Base-by-base conservation (phyloP, 2,797 vertebrate genomes). In the Decapterus maruadsi region DNA sequence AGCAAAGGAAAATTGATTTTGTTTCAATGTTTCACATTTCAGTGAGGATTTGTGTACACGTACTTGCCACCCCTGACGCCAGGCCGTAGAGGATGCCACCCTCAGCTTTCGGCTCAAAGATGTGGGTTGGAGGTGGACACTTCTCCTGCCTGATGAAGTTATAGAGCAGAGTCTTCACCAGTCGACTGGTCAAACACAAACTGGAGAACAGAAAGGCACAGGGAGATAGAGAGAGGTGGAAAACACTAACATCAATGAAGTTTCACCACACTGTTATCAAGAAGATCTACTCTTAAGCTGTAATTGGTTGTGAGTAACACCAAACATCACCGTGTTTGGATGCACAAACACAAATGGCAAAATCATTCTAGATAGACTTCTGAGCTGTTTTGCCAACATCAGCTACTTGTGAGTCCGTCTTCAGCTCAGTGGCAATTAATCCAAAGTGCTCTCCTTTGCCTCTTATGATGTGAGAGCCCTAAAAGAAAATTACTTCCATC, bases 81-180 rank as follows among this genome's bases (percentile, higher is more conserved):
- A 99, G 94, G 53, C 98, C 98, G 0, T 99, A 99, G 0, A 99
- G 96, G 22, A 99, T 92, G 46, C 98, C 97, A 20, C 97, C 96
- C 1, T 98, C 97, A 0, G 96, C 94, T 62, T 97, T 96, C 0
- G 96, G 93, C 72, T 98, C 95, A 75, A 99, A 96, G 77, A 97
- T 86, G 3, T 97, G 96, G 0, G 96, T 90, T 4, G 97, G 96
- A 26, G 97, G 97, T 12, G 98, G 98, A 61, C 97, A 97, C 77
- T 97, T 97, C 89, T 99, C 98, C 93, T 99, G 98, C 88, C 98
- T 93, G 90, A 99, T 98, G 89, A 99, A 99, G 93, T 99, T 99
- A 84, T 99, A 99, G 5, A 99, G 92, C 74, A 99, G 94, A 0
- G 98, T 99, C 93, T 99, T 99, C 92, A 99, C 98, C 81, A 99